A percentile compares a stretch with the other conserved stretches of the same genome.
These are phyloP conservation scores for Phymastichus coffea DNA, from an alignment of 1,140 invertebrate genomes.

Conservation along the genomic window DNA sequence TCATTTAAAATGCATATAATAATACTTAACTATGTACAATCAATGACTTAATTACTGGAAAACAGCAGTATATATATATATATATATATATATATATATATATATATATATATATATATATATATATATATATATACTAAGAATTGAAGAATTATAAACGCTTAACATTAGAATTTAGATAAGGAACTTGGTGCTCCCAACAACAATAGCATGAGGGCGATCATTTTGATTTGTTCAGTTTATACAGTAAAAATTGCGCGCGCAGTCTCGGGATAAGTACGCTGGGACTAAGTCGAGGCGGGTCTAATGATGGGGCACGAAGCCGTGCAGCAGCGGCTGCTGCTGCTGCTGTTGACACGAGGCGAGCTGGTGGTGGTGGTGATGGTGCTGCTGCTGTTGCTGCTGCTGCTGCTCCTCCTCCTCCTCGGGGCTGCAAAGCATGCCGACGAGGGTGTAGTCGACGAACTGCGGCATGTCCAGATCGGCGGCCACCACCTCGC, in stretches of 20 bases:
- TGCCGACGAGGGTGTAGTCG: constrained; percentile 53
- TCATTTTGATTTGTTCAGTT: no score
- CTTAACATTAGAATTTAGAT: constrained; percentile 18
- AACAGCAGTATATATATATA: not conserved
- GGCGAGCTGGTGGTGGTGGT: not conserved
- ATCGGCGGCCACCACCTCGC: constrained; percentile 36
- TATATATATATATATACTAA: no score
- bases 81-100: not conserved
- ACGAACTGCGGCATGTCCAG: constrained; percentile 49
- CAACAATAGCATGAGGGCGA: no score
- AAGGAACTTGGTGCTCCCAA: no score
- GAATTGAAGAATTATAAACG: not conserved
- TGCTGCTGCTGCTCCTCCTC: constrained; percentile 30
- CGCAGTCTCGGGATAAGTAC: no score
- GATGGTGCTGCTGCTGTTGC: not conserved
- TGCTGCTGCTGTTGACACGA: constrained; percentile 12
- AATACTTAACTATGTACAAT: not conserved
- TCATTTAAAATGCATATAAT: not conserved
- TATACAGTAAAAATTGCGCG: no score
- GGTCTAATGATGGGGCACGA: constrained; percentile 53
- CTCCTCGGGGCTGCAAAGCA: constrained; percentile 49
- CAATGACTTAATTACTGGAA: not conserved
- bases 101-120: no score
- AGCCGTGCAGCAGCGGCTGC: constrained; percentile 36
- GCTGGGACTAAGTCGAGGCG: no score